These are phyloP conservation scores for Sebastes taczanowskii DNA, from an alignment of 2,797 vertebrate genomes.

Conservation along the genomic window DNA sequence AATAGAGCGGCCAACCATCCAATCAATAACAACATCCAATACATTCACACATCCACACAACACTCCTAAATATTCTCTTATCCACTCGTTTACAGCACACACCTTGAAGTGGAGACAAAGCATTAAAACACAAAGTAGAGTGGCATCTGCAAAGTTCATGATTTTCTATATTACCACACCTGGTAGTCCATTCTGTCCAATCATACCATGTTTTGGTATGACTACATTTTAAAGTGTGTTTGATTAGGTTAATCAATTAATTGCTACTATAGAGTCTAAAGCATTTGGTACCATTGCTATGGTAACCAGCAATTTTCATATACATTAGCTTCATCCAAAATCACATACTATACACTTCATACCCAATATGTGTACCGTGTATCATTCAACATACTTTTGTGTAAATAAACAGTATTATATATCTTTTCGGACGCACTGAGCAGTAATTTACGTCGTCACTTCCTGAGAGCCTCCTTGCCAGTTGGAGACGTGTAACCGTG, in stretches of 20 bases:
- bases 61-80: not conserved
- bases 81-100: not conserved
- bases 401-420: no score
- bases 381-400: no score
- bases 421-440: no score
- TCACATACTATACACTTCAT: no score
- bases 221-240: not conserved
- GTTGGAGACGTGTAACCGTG: no score
- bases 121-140: not conserved
- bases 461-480: no score
- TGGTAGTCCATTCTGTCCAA: not conserved
- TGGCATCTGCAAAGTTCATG: not conserved
- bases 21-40: conserved; percentile 2
- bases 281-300: not conserved
- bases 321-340: not conserved
- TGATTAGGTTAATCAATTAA: not conserved
- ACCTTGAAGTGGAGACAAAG: not conserved
- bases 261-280: not conserved
- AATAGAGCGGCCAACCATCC: not conserved
- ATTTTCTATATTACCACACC: not conserved
- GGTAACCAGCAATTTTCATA: not conserved
- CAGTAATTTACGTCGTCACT: no score
- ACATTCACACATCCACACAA: not conserved
- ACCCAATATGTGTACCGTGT: no score
- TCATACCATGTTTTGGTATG: not conserved